Base-by-base conservation (phyloP, 1,140 invertebrate species). In the Wiebesia pumilae region DNA sequence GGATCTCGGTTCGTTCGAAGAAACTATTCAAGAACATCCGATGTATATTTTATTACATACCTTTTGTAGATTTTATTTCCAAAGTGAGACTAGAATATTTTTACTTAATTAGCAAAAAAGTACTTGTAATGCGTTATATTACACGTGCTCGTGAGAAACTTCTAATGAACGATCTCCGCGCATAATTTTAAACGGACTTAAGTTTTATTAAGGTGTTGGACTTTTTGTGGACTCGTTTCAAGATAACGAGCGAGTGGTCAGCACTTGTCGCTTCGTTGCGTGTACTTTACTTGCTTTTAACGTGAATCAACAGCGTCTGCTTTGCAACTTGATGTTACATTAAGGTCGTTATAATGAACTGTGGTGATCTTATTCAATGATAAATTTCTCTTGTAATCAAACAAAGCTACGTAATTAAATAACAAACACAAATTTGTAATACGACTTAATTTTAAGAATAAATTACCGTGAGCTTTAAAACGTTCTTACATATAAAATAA, bases 191-290 rank as follows among this genome's bases (percentile, higher is more conserved):
- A 43, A 75, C 38, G 27, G n/a, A 21, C 43, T 73, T 43, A 21
- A 7, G 21, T 75, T 40, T 75, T 21, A 43, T 75, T 27, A 43
- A 75, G 40, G 38, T 43, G 27, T 43, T 75, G 35, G 21, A 33
- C 12, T 75, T 71, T 75, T 75, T 75, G 71, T 75, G 30, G 7
- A 1, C 71, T 75, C 71, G 71, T 43, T 33, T 38, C 9, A 27
- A 75, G 21, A 75, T 38, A 43, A 21, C 24, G 12, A 75, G 14
- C 24, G 71, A 43, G 35, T 43, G 27, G 38, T 75, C n/a, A 43
- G 21, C 38, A 75, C 71, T 75, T 75, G 71, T 43, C 33, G 71
- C 71, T 75, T 75, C 71, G 71, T 43, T 75, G 71, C 12, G 71
- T 38, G 9, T 38, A 75, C 43, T 75, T 75, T 75, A 38, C 40